Base-by-base conservation (phyloP, 2,797 vertebrate species). In the Acanthopagrus latus region DNA sequence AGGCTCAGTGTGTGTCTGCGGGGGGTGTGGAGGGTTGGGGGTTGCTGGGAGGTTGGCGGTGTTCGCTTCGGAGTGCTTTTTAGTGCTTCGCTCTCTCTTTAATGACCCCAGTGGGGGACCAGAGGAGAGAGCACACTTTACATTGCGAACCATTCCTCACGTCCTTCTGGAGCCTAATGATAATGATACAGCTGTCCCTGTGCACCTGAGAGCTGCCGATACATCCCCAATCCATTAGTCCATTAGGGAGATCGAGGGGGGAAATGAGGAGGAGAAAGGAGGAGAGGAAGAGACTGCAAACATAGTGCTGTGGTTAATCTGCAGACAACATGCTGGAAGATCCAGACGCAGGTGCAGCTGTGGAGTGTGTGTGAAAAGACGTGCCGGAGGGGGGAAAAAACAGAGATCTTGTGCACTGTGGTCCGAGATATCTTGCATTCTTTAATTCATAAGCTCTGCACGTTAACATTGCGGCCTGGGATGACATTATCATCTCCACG, bases 101-200 rank as follows among this genome's bases (percentile, higher is more conserved):
- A 89, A 88, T 86, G 86, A 88, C 54, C 75, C 29, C 62, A 88
- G 82, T 81, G 87, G 83, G 84, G 70, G 81, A 83, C 52, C 60
- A 64, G 63, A 81, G 56, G 48, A 86, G 48, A 87, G 74, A 84
- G 78, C 50, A 21, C 38, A 47, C 84, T 85, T 78, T 76, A 84
- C 69, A 76, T 66, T 67, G 79, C 54, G 67, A 82, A 73, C 75
- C 75, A 85, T 89, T 88, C 46, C 71, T 91, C 87, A 89, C 55
- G 8, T 89, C 89, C 84, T 92, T 80, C 76, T 83, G 54, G 43
- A 60, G 80, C 79, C 72, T 89, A 88, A 89, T 89, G 86, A 86
- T 90, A 86, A 90, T 86, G 87, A 86, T 63, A 76, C 85, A 88
- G 74, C 79, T 80, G 85, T 83, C 76, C 82, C 76, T 0, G 12